These are phyloP conservation scores for Drosophila neotestacea DNA, from an alignment of 2,888 invertebrate genomes.

Conservation along the genomic window DNA sequence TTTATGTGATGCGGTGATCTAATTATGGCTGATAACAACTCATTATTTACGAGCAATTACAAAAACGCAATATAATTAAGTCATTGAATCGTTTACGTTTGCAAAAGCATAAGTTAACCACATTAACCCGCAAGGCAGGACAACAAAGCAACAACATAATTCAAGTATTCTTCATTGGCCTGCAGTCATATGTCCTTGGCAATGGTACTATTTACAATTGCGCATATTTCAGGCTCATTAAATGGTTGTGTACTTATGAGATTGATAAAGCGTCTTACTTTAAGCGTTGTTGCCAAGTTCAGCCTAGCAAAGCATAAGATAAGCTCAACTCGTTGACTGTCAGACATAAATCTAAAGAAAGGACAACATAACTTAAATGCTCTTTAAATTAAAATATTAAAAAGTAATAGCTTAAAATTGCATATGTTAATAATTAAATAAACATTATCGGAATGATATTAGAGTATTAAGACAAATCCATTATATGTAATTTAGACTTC, in stretches of 20 bases:
- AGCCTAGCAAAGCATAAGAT: slow-evolving; percentile 24
- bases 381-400: too few relatives aligned
- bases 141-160: slow-evolving; percentile 21
- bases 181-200: slow-evolving; percentile 36
- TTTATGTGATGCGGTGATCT: slow-evolving; percentile 42
- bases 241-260: slow-evolving; percentile 7
- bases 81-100: slow-evolving; percentile 53
- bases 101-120: slow-evolving; percentile 46
- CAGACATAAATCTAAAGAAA: neutral
- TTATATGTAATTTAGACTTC: too few relatives aligned
- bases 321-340: slow-evolving; percentile 13
- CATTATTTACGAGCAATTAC: slow-evolving; percentile 62
- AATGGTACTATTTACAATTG: slow-evolving; percentile 38
- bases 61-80: slow-evolving; percentile 58
- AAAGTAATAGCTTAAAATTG: too few relatives aligned
- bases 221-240: slow-evolving; percentile 36
- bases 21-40: slow-evolving; percentile 48
- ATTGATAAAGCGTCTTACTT: slow-evolving; percentile 8
- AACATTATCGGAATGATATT: too few relatives aligned
- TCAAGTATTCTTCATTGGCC: slow-evolving; percentile 34
- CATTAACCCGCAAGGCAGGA: slow-evolving; percentile 23
- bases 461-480: too few relatives aligned
- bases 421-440: too few relatives aligned
- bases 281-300: slow-evolving; percentile 15
- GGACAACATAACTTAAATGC: neutral